Percentiles rank a stretch among this genome's conserved stretches.
These are phyloP conservation scores for Botia almorhae DNA, from an alignment of 2,797 vertebrate species.

Conservation along the genomic window DNA sequence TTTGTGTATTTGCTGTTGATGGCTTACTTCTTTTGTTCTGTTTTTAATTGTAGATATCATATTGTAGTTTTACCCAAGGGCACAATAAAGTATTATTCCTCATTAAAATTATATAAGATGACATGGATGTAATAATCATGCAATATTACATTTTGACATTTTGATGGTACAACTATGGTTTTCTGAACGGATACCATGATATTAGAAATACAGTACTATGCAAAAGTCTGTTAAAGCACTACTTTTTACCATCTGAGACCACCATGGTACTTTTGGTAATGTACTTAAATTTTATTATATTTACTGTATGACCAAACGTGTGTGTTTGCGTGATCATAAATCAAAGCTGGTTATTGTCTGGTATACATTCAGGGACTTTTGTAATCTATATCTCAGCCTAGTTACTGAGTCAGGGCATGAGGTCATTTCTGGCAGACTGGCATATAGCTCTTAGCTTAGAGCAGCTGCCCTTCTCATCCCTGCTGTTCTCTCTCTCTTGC, in stretches of 20 bases:
- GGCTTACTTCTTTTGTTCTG: neutral
- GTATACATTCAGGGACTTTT: conserved; percentile 41
- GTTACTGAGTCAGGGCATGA: conserved; percentile 57
- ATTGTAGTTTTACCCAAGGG: conserved; percentile 10
- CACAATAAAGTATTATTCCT: neutral
- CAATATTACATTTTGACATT: neutral
- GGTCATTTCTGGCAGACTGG: conserved; percentile 61
- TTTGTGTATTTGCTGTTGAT: conserved; percentile 17
- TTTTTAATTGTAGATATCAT: neutral
- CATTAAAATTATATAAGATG: neutral
- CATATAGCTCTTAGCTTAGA: conserved; percentile 49
- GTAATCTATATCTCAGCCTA: conserved; percentile 53
- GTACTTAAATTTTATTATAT: neutral
- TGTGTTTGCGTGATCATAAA: neutral
- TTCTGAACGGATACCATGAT: too few species aligned
- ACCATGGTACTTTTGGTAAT: too few species aligned
- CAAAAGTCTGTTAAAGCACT: too few species aligned
- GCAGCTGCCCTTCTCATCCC: conserved; percentile 54
- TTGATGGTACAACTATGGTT: too few species aligned
- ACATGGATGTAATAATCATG: neutral
- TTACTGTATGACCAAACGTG: neutral
- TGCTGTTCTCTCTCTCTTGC: conserved; percentile 30
- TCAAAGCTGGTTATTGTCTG: conserved; percentile 14
- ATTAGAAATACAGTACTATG: too few species aligned
- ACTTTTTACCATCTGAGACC: too few species aligned